Evolutionary conservation across 2,888 invertebrate genomes (phyloP).

Genomic region (Deilephila elpenor): DNA sequence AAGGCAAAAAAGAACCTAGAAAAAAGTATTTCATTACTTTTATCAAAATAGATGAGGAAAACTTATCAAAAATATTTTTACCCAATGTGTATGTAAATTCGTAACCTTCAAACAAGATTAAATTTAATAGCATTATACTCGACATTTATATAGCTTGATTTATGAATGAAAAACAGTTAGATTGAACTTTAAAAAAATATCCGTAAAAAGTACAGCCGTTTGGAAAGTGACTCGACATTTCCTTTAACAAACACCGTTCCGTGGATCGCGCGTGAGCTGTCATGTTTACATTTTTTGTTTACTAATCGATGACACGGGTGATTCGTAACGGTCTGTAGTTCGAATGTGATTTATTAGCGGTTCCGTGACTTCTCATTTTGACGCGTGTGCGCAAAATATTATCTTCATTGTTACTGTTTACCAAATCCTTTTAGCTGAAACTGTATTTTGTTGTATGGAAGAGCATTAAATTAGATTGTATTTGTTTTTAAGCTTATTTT

Average conservation of each 20-base stretch:
- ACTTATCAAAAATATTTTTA: too few relatives aligned
- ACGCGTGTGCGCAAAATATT: conserved; percentile 1
- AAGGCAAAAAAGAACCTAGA: neutral
- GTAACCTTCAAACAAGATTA: neutral
- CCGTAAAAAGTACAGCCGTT: conserved; percentile 24
- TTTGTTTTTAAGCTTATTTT: too few relatives aligned
- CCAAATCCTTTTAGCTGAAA: too few relatives aligned
- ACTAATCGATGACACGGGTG: conserved; percentile 39
- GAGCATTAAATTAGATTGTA: too few relatives aligned
- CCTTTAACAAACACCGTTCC: conserved; percentile 37
- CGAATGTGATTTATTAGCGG: conserved; percentile 24
- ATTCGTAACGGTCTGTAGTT: conserved; percentile 25
- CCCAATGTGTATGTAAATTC: neutral
- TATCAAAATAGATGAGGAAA: too few relatives aligned
- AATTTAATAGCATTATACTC: too few relatives aligned
- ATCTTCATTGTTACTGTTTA: too few relatives aligned
- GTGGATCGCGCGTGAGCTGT: conserved; percentile 35
- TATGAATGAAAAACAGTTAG: conserved; percentile 14
- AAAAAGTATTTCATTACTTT: neutral
- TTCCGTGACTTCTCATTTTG: conserved; percentile 12
- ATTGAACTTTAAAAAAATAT: conserved; percentile 26
- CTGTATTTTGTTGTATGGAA: too few relatives aligned
- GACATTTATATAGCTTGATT: neutral
- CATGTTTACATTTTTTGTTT: conserved; percentile 42
- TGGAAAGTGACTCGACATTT: conserved; percentile 32